Base-by-base conservation (phyloP, 2,113 vertebrate species). In the Willisornis vidua region DNA sequence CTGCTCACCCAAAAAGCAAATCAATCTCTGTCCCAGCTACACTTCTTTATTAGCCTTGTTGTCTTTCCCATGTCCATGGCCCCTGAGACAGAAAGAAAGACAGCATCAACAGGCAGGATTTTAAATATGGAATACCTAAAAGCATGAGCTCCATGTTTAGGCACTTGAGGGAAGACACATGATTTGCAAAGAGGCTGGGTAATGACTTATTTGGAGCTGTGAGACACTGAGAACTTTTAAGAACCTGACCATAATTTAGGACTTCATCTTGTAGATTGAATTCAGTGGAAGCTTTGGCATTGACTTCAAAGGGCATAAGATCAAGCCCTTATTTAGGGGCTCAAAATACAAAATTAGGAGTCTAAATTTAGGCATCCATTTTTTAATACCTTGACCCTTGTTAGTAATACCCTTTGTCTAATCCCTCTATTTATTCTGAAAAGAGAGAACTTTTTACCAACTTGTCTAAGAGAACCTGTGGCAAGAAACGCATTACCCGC, bases 231-330 rank as follows among this genome's bases (percentile, higher is more conserved):
- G 83, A 84, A 94, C 86, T 96, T 96, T 79, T 37, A 78, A 87
- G 90, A 94, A 90, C 41, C 81, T 61, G 70, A 84, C 61, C 74
- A 45, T 68, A 89, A 91, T 72, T 92, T 89, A 81, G 85, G 80
- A 94, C 73, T 93, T 94, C 70, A 45, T 86, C 88, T 83, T 62
- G 39, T 62, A 85, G 57, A 89, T 22, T 87, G 83, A 87, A 89
- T 85, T 94, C 73, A 73, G 58, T 84, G 46, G 63, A 65, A 89
- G 62, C 24, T 76, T 94, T 96, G 86, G 88, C 93, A 73, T 58
- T 90, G 66, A 87, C 88, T 96, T 95, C 90, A 96, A 93, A 92
- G 86, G 80, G 73, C 65, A 45, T 25, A 81, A 75, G 76, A 96
- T 89, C 75, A 90, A 93, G 75, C 72, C 87, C 62, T 54, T 94